Base-by-base conservation (phyloP, 2,113 vertebrate genomes). In the Coptodon rendalli region DNA sequence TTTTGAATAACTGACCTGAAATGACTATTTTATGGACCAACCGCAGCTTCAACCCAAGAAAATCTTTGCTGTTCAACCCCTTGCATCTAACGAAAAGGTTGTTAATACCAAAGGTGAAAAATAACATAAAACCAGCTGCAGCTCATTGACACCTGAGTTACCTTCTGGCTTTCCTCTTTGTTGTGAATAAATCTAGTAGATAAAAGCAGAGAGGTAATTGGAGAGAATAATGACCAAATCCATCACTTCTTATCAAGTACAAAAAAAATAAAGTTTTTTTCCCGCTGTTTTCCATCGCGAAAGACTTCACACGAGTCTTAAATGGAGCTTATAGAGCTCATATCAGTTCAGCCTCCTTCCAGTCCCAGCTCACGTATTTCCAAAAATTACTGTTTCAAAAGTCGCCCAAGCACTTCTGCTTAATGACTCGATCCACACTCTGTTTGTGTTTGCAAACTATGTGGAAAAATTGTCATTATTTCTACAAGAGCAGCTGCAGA, bases 181-280 rank as follows among this genome's bases (percentile, higher is more conserved):
- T 91, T 90, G 90, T 94, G 88, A 92, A 93, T 93, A 90, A 92
- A 93, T 94, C 91, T 82, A 82, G 63, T 2, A 89, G 92, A 95
- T 94, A 93, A 94, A 91, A 71, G 80, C 71, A 19, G 43, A 86
- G 87, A 80, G 88, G 93, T 92, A 93, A 91, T 90, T 91, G 87
- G 45, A 56, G 84, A 87, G 36, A 34, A 50, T 94, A 95, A 96
- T 92, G 95, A 94, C 84, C 81, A 82, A 85, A 95, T 96, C 91
- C 81, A 94, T 96, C 93, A 94, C 83, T 81, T 57, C 59, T 90
- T 94, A 93, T 95, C 95, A 88, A 86, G 52, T 80, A 38, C 86
- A 79, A 88, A 90, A 73, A 82, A 82, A 81, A 19, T 82, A 73
- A 85, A 0, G 17, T 52, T 48, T 84, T 84, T 56, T 71, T 80